Base-by-base conservation (phyloP, 2,888 invertebrate genomes). In the Mythimna loreyi region DNA sequence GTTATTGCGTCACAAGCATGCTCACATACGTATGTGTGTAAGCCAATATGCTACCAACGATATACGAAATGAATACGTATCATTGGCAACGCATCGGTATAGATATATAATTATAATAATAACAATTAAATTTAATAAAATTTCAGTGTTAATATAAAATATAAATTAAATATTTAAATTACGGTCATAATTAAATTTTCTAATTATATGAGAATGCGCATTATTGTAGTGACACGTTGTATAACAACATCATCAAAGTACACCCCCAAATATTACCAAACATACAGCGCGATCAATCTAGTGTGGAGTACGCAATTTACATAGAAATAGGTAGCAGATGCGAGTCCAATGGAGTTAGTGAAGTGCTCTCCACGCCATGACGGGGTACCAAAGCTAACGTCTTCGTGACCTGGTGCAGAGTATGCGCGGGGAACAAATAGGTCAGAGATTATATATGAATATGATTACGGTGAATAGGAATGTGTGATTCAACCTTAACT, bases 291-390 rank as follows among this genome's bases (percentile, higher is more conserved):
- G 67, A 76, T 82, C 84, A 83, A 68, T 81, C 65, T 56, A 53
- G 52, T 45, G 55, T 64, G 36, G 64, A 72, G 70, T 70, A 50
- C 52, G 25, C 57, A 72, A 82, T 82, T 82, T 84, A 77, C 82
- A 82, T 84, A 80, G 80, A 84, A 82, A 82, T 82, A 69, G 82
- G 58, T 69, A 77, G 66, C 82, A 75, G 69, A 79, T 73, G 73
- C 63, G 59, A 72, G 52, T 53, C 66, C 73, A 74, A 77, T 72
- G 57, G 64, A 69, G 82, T 82, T 82, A 76, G 69, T 63, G 74
- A 72, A 79, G 80, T 80, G 61, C 62, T 68, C 72, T 79, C 53
- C 65, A 61, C 19, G 45, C 21, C 11, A 33, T 16, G 53, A 36
- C 43, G 45, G 30, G 49, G n/a, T 40, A 25, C 16, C 11, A 59